A percentile compares a stretch with the other conserved stretches of the same genome.
Conservation (phyloP, 2,797 vertebrate species). For the Salmo trutta region DNA sequence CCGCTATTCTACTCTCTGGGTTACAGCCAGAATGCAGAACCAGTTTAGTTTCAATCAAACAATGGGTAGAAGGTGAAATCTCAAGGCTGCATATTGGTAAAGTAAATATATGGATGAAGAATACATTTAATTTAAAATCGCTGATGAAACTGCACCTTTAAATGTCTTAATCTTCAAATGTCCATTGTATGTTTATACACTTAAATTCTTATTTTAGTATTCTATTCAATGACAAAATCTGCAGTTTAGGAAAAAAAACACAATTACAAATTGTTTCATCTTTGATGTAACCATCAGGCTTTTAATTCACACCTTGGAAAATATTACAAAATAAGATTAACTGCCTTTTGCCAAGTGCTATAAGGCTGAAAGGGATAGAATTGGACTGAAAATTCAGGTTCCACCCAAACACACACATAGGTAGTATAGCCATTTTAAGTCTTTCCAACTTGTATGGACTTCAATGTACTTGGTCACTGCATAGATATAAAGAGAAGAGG, state of each 20-base stretch:
- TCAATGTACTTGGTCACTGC: slow-evolving; percentile 60
- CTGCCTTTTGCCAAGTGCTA: slow-evolving; percentile 56
- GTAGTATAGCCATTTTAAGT: slow-evolving; percentile 56
- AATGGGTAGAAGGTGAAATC: too few relatives aligned
- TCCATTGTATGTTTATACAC: too few relatives aligned
- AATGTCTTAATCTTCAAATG: too few relatives aligned
- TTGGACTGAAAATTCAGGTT: slow-evolving; percentile 48
- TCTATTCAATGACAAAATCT: too few relatives aligned
- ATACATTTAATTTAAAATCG: too few relatives aligned
- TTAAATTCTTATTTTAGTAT: too few relatives aligned
- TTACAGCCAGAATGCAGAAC: too few relatives aligned
- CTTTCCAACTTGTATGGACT: slow-evolving; percentile 46
- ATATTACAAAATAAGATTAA: slow-evolving; percentile 65
- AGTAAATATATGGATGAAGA: too few relatives aligned
- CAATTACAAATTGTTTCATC: slow-evolving; percentile 14
- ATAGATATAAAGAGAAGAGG: slow-evolving; percentile 60
- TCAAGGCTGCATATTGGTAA: too few relatives aligned
- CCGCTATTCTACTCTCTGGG: too few relatives aligned
- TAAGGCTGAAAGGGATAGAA: slow-evolving; percentile 48
- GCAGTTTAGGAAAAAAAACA: neutral
- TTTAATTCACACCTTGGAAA: slow-evolving; percentile 63
- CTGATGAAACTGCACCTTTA: too few relatives aligned
- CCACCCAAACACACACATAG: slow-evolving; percentile 38
- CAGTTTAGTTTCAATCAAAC: too few relatives aligned
- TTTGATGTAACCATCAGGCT: slow-evolving; percentile 50